Percentiles rank a stretch among this genome's conserved stretches.
Conservation (phyloP, 2,888 invertebrate species). For the Conchocele bisecta region DNA sequence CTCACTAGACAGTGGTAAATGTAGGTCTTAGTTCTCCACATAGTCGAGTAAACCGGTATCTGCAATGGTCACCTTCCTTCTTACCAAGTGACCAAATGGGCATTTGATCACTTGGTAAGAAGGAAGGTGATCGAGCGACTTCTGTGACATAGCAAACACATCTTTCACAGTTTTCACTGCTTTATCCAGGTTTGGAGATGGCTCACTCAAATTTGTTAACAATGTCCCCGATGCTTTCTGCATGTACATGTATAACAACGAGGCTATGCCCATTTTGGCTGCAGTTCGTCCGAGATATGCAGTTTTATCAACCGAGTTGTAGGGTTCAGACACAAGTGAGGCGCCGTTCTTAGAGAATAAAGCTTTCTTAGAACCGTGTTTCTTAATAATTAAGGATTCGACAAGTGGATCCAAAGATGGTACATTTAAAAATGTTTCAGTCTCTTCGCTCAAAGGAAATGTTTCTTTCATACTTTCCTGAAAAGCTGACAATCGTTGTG, state of each 20-base stretch:
- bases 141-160: constrained; percentile 40
- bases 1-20: too few relatives aligned
- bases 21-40: too few relatives aligned
- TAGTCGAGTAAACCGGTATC: constrained; percentile 33
- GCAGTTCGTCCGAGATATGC: constrained; percentile 28
- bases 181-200: constrained; percentile 13
- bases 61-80: constrained; percentile 19
- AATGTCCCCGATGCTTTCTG: constrained; percentile 23
- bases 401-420: too few relatives aligned
- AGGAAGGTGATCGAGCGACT: constrained; percentile 22
- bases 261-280: constrained; percentile 24
- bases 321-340: constrained; percentile 6
- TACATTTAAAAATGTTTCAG: too few relatives aligned
- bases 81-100: constrained; percentile 26
- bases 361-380: too few relatives aligned
- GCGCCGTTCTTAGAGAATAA: too few relatives aligned
- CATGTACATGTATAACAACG: constrained; percentile 16
- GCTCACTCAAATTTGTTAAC: background rate
- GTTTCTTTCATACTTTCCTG: too few relatives aligned
- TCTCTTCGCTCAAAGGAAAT: too few relatives aligned
- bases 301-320: constrained; percentile 23
- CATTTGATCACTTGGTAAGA: constrained; percentile 19
- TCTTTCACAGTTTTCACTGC: constrained; percentile 25
- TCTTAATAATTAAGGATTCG: too few relatives aligned
- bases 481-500: too few relatives aligned